phyloP scores from a whole-genome alignment of 2,113 vertebrate species.

The Aegypius monachus region DNA sequence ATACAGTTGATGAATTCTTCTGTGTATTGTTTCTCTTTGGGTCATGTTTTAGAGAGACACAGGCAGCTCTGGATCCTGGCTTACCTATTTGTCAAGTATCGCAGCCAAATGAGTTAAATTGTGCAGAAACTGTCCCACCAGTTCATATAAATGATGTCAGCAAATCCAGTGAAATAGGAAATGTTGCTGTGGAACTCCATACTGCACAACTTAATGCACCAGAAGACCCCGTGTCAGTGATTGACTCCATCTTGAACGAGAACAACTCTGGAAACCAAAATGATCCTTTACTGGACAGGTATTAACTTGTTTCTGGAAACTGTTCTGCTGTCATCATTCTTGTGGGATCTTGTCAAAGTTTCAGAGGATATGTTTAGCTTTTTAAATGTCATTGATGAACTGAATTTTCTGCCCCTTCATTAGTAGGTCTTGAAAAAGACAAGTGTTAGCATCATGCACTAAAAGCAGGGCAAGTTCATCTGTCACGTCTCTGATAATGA shows the following conservation, averaged over 20 bases:
- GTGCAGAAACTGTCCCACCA: background rate
- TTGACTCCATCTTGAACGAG: slow-evolving; percentile 62
- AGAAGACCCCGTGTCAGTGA: slow-evolving; percentile 55
- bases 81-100: background rate
- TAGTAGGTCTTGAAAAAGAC: background rate
- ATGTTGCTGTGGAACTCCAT: slow-evolving; percentile 21
- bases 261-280: slow-evolving; percentile 2
- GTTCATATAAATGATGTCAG: background rate
- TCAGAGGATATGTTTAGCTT: background rate
- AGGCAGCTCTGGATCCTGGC: background rate
- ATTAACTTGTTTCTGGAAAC: background rate
- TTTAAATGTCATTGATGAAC: background rate
- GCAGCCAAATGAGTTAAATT: background rate
- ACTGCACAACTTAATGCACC: background rate
- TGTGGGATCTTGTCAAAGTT: background rate
- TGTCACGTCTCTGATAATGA: background rate
- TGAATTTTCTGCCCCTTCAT: background rate
- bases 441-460: background rate
- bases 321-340: rapidly evolving
- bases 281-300: slow-evolving; percentile 61
- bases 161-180: background rate
- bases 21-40: background rate
- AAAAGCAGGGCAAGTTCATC: background rate
- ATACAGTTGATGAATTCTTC: background rate
- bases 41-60: slow-evolving; percentile 19